Conservation (phyloP, 2,888 invertebrate genomes). For the Halocaridina rubra region DNA sequence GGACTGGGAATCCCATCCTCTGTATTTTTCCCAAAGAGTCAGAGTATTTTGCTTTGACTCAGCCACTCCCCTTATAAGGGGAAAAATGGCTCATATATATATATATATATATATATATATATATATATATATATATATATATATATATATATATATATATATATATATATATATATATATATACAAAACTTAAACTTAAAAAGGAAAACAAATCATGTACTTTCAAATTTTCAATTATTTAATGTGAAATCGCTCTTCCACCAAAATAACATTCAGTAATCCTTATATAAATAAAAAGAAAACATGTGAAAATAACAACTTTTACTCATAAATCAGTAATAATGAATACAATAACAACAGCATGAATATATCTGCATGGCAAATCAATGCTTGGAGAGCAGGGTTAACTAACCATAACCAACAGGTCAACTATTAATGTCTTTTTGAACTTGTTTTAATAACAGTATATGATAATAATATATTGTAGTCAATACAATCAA, state of each 20-base stretch:
- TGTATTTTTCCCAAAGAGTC: no score
- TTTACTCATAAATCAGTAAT: constrained; percentile 18
- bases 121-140: not conserved
- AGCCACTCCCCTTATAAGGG: not conserved
- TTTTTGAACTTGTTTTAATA: no score
- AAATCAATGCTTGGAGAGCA: constrained; percentile 31
- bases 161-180: not conserved
- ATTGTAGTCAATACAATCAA: no score
- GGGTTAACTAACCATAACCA: constrained; percentile 21
- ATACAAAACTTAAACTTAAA: not conserved
- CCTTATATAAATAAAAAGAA: constrained; percentile 46
- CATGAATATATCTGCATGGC: constrained; percentile 40
- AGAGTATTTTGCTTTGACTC: no score
- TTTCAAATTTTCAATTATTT: constrained; percentile 44
- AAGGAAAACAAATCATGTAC: not conserved
- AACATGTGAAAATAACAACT: constrained; percentile 55
- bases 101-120: not conserved
- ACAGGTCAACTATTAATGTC: not conserved
- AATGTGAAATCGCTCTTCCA: constrained; percentile 58
- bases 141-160: constrained; percentile 19
- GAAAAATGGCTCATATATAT: not conserved
- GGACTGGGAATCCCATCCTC: no score
- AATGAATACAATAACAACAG: constrained; percentile 49
- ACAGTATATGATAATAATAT: no score
- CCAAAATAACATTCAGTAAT: constrained; percentile 57